These are phyloP conservation scores for Strongylocentrotus purpuratus DNA, from an alignment of 35 echinoderm and acorn worm species.

Conservation along the genomic window DNA sequence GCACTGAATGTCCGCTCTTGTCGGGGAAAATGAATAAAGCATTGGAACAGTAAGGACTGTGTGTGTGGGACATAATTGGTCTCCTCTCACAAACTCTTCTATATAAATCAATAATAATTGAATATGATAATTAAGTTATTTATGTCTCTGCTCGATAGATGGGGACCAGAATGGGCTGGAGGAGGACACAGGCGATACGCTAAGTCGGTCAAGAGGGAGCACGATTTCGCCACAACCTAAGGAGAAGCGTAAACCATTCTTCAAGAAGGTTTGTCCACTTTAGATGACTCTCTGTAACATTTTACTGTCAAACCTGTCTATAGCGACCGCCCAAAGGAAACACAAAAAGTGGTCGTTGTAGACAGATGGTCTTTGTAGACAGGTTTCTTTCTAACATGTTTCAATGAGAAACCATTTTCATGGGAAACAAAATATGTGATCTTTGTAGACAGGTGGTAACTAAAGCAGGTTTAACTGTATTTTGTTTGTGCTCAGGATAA, in stretches of 20 bases:
- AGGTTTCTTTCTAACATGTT: no score
- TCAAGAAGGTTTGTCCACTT: constrained; percentile 71
- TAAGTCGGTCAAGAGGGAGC: constrained; percentile 77
- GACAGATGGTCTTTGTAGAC: no score
- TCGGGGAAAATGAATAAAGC: background rate
- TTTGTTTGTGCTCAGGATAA: no score
- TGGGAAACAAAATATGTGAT: no score
- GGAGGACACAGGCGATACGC: constrained; percentile 60
- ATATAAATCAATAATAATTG: constrained; percentile 34
- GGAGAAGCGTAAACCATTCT: constrained; percentile 89
- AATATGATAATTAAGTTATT: constrained; percentile 23
- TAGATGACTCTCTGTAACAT: background rate
- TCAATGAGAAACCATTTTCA: no score
- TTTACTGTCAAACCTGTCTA: no score
- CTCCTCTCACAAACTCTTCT: background rate
- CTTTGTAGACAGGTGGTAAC: no score
- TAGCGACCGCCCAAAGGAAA: no score
- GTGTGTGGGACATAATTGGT: background rate
- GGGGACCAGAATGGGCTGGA: constrained; percentile 82
- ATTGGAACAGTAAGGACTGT: background rate
- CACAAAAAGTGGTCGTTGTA: no score
- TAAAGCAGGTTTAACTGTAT: no score
- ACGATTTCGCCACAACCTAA: constrained; percentile 82
- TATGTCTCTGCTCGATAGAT: constrained; percentile 53
- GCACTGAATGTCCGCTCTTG: background rate